phyloP scores from a whole-genome alignment of 1,140 invertebrate genomes.

The Drosophila guanche region DNA sequence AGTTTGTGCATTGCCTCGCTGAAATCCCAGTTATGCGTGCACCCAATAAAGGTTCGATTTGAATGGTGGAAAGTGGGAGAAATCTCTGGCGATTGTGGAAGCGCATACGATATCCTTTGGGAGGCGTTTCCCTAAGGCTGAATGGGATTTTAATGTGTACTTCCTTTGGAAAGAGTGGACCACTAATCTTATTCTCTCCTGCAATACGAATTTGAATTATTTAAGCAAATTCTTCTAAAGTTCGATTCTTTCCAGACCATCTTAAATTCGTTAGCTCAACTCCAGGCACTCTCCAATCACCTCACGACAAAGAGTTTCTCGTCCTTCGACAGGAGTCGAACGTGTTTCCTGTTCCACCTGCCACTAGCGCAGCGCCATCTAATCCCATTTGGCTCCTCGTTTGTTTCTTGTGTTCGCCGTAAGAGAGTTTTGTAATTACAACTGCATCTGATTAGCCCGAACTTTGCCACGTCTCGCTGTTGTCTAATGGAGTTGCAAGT shows the following conservation, averaged over 20 bases:
- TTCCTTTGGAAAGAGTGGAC: too few relatives aligned
- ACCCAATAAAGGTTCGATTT: constrained; percentile 18
- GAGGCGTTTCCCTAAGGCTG: too few relatives aligned
- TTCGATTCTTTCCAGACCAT: too few relatives aligned
- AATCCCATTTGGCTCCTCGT: constrained; percentile 11
- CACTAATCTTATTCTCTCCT: too few relatives aligned
- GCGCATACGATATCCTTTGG: neutral
- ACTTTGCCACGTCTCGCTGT: constrained; percentile 25
- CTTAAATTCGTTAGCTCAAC: too few relatives aligned
- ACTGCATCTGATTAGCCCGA: constrained; percentile 62
- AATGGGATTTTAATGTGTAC: too few relatives aligned
- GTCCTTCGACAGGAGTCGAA: neutral
- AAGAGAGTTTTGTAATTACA: constrained; percentile 63
- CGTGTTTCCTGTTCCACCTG: neutral
- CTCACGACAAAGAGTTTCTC: constrained; percentile 5
- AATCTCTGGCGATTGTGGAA: neutral
- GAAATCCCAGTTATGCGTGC: constrained; percentile 47
- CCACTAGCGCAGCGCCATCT: neutral
- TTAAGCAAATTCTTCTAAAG: too few relatives aligned
- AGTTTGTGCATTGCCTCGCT: constrained; percentile 21
- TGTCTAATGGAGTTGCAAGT: neutral
- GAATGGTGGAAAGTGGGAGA: neutral
- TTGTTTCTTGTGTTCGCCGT: constrained; percentile 10
- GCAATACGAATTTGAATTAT: too few relatives aligned
- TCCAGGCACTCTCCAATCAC: too few relatives aligned